phyloP scores from a whole-genome alignment of 2,888 invertebrate species.

The Xiphydria camelus region DNA sequence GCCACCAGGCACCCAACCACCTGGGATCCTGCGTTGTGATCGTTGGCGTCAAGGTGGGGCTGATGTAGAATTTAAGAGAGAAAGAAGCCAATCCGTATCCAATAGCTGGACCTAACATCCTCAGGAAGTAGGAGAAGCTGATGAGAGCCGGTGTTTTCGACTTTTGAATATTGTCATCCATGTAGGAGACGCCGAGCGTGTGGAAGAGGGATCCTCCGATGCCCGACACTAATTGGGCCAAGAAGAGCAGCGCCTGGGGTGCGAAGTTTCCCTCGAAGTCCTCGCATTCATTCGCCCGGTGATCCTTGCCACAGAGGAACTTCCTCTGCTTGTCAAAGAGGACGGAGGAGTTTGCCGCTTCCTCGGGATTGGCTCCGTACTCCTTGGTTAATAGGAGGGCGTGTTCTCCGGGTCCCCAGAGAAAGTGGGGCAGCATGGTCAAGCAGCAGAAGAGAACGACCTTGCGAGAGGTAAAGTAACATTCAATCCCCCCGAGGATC shows the following conservation, averaged over 20 bases:
- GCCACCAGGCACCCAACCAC: slow-evolving; percentile 86
- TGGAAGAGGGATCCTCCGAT: slow-evolving; percentile 72
- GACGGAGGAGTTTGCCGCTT: slow-evolving; percentile 47
- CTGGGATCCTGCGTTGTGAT: slow-evolving; percentile 71
- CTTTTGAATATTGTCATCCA: slow-evolving; percentile 77
- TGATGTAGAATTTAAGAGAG: slow-evolving; percentile 69
- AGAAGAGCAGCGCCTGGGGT: slow-evolving; percentile 67
- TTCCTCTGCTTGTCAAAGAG: slow-evolving; percentile 62
- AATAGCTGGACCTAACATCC: slow-evolving; percentile 71
- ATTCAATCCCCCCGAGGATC: too few species aligned
- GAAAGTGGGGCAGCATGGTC: slow-evolving; percentile 69
- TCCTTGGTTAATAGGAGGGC: slow-evolving; percentile 67
- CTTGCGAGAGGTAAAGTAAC: slow-evolving; percentile 28
- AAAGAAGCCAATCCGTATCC: slow-evolving; percentile 70
- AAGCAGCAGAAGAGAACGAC: slow-evolving; percentile 68
- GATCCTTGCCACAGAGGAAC: slow-evolving; percentile 60
- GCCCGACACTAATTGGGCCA: slow-evolving; percentile 72
- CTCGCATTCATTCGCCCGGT: slow-evolving; percentile 55
- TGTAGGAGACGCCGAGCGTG: slow-evolving; percentile 71
- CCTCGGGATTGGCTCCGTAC: slow-evolving; percentile 59
- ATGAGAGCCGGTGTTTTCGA: slow-evolving; percentile 73
- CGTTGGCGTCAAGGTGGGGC: slow-evolving; percentile 67
- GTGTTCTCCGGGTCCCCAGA: slow-evolving; percentile 71
- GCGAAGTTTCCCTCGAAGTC: slow-evolving; percentile 63
- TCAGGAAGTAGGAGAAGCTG: slow-evolving; percentile 69